Evolutionary conservation across 2,888 invertebrate genomes (phyloP), one percentile per base, ranked within the genome.

Genomic region (Chloromyia formosa): DNA sequence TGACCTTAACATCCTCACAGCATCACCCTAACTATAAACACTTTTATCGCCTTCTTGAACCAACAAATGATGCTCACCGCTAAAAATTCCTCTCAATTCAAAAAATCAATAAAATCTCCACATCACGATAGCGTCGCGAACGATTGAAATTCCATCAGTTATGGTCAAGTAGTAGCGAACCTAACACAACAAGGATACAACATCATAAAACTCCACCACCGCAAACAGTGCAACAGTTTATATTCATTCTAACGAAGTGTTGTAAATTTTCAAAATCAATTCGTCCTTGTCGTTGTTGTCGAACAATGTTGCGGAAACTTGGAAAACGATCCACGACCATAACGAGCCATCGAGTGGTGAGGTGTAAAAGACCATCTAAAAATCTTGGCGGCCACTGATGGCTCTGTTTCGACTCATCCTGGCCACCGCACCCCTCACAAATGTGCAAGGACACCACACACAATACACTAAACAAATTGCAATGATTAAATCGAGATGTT

Each of bases 231-330:
- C 49, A 49, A 12, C 3, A n/a, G 3, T 49, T 49, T 49, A 49
- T 49, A n/a, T 49, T 49, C 16, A 42, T 42, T 42, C 49, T n/a
- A n/a, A 12, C 49, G 10, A 49, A 49, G 62, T 40, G 18, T 40
- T 71, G 20, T 71, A 56, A 56, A 20, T 71, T 53, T 71, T 71
- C 18, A 56, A 71, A 71, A 71, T 40, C 58, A 71, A 56, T 27
- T 42, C 71, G 58, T 7, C 27, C 27, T 35, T 35, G 27, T 35
- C 27, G 7, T 35, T 35, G 3, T 35, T 35, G 7, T 35, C 27
- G 27, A 71, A 71, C 71, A 71, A 71, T 71, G 71, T 71, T 71
- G 71, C 27, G 71, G 56, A 71, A 71, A 58, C 71, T 4, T 35
- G 56, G 56, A 71, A 71, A 56, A 71, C 66, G 66, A 66, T 22